Base-by-base conservation (phyloP, 2,797 vertebrate species). In the Anableps anableps region DNA sequence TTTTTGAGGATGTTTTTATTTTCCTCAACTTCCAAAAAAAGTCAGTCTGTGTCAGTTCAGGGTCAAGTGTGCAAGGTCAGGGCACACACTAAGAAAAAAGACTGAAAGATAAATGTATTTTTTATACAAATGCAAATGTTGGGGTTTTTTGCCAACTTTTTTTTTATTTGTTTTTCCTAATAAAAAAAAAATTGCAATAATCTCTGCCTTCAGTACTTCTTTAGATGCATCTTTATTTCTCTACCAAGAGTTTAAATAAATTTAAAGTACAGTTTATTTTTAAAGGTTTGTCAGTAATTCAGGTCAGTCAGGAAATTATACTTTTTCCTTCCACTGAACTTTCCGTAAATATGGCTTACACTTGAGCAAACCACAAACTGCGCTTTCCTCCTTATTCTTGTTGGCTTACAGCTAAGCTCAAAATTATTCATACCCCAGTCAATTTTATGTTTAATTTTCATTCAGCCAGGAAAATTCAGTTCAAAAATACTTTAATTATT, bases 111-210 rank as follows among this genome's bases (percentile, higher is more conserved):
- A 78, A 93, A 91, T 95, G 89, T 96, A 93, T 95, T 95, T n/a
- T 95, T 95, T 95, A 88, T 95, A 94, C 79, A 84, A 92, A 85
- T 90, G 79, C 74, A 80, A 23, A 83, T 90, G 84, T 92, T 90
- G 77, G 83, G 85, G 72, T 86, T 86, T 85, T 36, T 88, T 89
- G 80, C 88, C 90, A 90, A 94, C 87, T 81, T 92, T 96, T 92
- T 96, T 95, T 94, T 81, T 93, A 92, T 90, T 89, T 82, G 31
- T 83, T 83, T 89, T 95, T 95, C 90, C 9, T 85, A 93, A 95
- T 92, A 93, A 95, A 95, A 88, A 93, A 95, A 95, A 88, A 79
- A 17, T 62, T 10, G 0, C 89, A 76, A 66, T 1, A 0, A 90
- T 75, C 29, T 83, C 68, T 62, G 82, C 84, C 17, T 82, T 72